Percentiles rank a stretch among this genome's conserved stretches.
These are phyloP conservation scores for Reticulitermes speratus DNA, from an alignment of 1,140 invertebrate genomes.

Conservation along the genomic window DNA sequence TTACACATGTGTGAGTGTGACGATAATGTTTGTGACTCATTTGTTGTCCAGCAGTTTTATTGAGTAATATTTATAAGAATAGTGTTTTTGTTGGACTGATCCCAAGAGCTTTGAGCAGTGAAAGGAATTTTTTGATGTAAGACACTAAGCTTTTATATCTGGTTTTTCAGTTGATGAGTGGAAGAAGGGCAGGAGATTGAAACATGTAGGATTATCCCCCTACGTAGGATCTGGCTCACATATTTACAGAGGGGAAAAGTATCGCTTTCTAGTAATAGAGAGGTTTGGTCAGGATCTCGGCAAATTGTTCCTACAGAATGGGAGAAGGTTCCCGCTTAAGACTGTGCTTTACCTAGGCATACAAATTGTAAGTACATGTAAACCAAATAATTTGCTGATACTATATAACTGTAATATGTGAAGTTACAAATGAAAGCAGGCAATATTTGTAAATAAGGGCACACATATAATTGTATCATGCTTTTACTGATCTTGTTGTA, in stretches of 20 bases:
- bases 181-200: slow-evolving; percentile 64
- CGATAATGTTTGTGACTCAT: no score
- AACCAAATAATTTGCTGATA: background rate
- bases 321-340: slow-evolving; percentile 68
- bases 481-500: no score
- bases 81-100: no score
- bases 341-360: slow-evolving; percentile 76
- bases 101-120: no score
- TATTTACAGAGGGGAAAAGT: slow-evolving; percentile 64
- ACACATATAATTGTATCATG: no score
- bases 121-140: no score
- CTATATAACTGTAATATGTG: background rate
- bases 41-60: no score
- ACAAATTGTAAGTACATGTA: slow-evolving; percentile 66
- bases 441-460: no score
- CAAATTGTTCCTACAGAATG: slow-evolving; percentile 69
- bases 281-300: slow-evolving; percentile 87
- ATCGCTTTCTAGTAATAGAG: slow-evolving; percentile 89
- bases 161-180: slow-evolving; percentile 70
- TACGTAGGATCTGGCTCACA: slow-evolving; percentile 85
- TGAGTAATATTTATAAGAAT: no score
- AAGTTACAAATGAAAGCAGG: no score
- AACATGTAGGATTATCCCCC: slow-evolving; percentile 79
- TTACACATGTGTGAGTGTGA: no score
- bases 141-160: slow-evolving; percentile 28